A percentile compares a stretch with the other conserved stretches of the same genome.
Evolutionary conservation across 2,888 invertebrate genomes (phyloP).

Genomic region (Netelia fuscicornis): DNA sequence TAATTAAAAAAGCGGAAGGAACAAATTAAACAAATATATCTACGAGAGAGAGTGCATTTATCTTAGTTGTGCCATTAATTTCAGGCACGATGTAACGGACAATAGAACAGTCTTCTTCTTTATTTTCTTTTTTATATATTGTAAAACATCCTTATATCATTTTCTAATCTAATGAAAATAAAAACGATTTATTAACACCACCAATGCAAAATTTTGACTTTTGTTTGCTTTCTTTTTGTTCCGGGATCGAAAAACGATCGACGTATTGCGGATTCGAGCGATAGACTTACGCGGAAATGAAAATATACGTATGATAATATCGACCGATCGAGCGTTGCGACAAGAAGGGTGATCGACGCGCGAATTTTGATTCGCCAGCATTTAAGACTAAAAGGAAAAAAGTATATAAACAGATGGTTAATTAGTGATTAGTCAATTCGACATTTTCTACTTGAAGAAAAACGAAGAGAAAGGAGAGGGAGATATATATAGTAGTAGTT

Average conservation of each 20-base stretch:
- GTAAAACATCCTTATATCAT: slow-evolving; percentile 67
- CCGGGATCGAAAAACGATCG: neutral
- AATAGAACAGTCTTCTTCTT: slow-evolving; percentile 46
- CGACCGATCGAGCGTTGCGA: too few species aligned
- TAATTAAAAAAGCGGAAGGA: slow-evolving; percentile 36
- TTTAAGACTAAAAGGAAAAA: slow-evolving; percentile 14
- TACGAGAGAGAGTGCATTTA: slow-evolving; percentile 65
- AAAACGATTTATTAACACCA: slow-evolving; percentile 52
- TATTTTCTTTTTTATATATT: slow-evolving; percentile 62
- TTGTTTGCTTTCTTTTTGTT: slow-evolving; percentile 49
- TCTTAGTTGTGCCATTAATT: slow-evolving; percentile 59
- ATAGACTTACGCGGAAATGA: slow-evolving; percentile 22
- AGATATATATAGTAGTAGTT: slow-evolving; percentile 35
- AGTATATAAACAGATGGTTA: slow-evolving; percentile 26
- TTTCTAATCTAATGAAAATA: slow-evolving; percentile 57
- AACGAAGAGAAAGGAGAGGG: slow-evolving; percentile 30
- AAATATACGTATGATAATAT: too few species aligned
- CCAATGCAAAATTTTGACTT: slow-evolving; percentile 44
- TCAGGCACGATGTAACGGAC: slow-evolving; percentile 58
- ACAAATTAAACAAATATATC: slow-evolving; percentile 45
- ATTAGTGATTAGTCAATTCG: slow-evolving; percentile 45
- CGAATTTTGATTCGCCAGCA: slow-evolving; percentile 21
- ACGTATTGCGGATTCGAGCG: slow-evolving; percentile 16
- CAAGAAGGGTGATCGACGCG: too few species aligned
- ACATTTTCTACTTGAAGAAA: slow-evolving; percentile 55